phyloP scores from a whole-genome alignment of 2,888 invertebrate species.

The Philonicus albiceps region DNA sequence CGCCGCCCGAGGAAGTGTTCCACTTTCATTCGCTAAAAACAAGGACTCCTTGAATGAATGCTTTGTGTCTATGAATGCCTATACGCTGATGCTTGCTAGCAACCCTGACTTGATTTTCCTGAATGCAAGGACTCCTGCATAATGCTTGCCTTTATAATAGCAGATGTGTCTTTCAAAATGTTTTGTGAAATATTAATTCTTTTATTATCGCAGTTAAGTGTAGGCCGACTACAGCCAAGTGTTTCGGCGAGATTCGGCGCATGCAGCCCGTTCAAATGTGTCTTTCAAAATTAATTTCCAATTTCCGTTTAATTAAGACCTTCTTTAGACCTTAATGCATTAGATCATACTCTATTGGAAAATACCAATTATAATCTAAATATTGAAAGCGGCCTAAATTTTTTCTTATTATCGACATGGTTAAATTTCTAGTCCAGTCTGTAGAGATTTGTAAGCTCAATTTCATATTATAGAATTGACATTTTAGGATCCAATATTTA shows the following conservation, averaged over 20 bases:
- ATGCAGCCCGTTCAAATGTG: neutral
- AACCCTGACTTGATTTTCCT: slow-evolving; percentile 35
- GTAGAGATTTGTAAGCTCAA: too few relatives aligned
- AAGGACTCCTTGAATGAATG: slow-evolving; percentile 16
- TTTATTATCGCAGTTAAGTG: neutral
- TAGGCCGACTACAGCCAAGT: neutral
- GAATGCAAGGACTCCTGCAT: slow-evolving; percentile 10
- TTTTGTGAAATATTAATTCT: slow-evolving; percentile 10
- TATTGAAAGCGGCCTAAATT: neutral
- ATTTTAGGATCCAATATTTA: too few relatives aligned
- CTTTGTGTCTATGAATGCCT: slow-evolving; percentile 24
- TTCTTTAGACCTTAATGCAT: neutral
- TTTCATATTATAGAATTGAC: too few relatives aligned
- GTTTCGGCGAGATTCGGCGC: neutral
- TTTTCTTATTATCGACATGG: neutral
- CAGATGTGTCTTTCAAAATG: neutral
- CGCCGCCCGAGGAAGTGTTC: slow-evolving; percentile 33
- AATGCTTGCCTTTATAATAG: slow-evolving; percentile 9
- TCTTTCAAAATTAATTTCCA: neutral
- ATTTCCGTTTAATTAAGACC: neutral
- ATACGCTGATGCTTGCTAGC: slow-evolving; percentile 1
- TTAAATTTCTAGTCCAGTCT: too few relatives aligned
- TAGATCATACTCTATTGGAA: neutral
- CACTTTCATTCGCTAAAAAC: slow-evolving; percentile 26
- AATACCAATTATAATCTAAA: neutral